Evolutionary conservation across 2,797 vertebrate species (phyloP).

Genomic region (Trichosurus vulpecula): DNA sequence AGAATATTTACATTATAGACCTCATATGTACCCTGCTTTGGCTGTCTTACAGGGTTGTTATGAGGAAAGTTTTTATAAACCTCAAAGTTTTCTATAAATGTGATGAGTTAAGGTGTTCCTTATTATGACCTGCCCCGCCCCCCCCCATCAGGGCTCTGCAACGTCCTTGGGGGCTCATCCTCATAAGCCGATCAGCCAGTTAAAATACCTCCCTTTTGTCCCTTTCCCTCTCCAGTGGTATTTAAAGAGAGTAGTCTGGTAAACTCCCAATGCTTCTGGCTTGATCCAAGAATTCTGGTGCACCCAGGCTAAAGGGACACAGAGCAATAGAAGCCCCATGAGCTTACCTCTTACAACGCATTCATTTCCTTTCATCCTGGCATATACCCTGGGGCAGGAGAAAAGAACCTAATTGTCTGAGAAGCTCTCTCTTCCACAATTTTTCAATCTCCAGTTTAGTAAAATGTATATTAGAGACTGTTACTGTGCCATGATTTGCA

Average conservation of each 20-base stretch:
- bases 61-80: background rate
- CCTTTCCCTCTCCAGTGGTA: background rate
- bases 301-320: background rate
- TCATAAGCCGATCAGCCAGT: background rate
- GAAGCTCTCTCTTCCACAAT: background rate
- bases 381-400: background rate
- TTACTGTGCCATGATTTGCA: background rate
- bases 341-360: background rate
- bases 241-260: background rate
- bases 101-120: background rate
- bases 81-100: background rate
- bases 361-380: background rate
- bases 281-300: background rate
- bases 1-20: background rate
- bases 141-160: background rate
- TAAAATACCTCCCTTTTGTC: background rate
- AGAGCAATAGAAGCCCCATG: background rate
- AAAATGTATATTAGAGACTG: slow-evolving; percentile 5
- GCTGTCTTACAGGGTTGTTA: background rate
- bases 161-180: background rate
- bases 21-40: background rate
- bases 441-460: background rate
- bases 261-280: background rate
- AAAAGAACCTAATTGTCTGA: background rate
- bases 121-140: background rate